Conservation (phyloP, 1,140 invertebrate genomes). For the Megalonaias nervosa region DNA sequence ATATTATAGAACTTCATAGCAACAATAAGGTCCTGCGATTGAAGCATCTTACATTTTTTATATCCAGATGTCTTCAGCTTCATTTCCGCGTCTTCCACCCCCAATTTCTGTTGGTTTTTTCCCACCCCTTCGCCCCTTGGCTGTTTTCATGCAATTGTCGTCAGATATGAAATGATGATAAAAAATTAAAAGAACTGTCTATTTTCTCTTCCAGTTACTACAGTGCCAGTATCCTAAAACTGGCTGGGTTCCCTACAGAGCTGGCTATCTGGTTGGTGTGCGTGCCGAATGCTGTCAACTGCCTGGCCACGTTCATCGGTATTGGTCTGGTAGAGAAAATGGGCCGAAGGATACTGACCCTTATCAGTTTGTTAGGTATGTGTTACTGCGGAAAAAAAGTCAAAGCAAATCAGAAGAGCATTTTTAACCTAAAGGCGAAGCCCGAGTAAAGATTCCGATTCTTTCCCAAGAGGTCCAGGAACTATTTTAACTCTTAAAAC, state of each 20-base stretch:
- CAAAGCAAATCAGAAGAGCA: neutral
- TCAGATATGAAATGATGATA: no score
- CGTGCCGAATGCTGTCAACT: constrained; percentile 75
- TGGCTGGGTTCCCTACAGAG: constrained; percentile 75
- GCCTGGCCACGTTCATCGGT: constrained; percentile 77
- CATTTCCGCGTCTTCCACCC: neutral
- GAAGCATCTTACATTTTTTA: neutral
- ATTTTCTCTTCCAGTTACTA: constrained; percentile 74
- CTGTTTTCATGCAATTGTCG: no score
- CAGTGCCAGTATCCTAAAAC: constrained; percentile 77
- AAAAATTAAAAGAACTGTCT: neutral
- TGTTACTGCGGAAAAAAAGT: no score
- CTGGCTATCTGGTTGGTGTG: constrained; percentile 78
- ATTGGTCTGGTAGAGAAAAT: constrained; percentile 76
- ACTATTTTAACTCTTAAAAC: no score
- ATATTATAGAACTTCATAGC: no score
- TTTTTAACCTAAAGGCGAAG: no score
- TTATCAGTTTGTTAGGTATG: constrained; percentile 71
- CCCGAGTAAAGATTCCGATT: no score
- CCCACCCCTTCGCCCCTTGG: no score
- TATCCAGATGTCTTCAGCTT: neutral
- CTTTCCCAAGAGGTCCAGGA: no score
- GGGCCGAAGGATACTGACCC: constrained; percentile 74
- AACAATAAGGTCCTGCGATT: no score
- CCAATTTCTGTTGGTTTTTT: no score